phyloP scores from a whole-genome alignment of 53 echinoderm and acorn worm species.

The Antedon mediterranea region DNA sequence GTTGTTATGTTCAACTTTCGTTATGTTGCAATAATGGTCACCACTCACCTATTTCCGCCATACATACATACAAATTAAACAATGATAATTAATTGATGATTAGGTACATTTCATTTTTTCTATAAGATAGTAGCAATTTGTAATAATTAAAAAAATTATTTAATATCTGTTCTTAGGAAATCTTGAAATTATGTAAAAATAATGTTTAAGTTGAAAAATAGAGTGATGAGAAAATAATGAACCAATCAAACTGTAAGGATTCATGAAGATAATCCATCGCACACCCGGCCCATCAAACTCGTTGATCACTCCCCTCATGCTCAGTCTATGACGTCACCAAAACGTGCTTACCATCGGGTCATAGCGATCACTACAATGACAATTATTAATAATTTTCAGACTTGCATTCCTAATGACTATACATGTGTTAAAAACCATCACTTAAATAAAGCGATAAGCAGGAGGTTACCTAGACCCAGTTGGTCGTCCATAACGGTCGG shows the following conservation, averaged over 20 bases:
- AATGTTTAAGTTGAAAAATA: too few species aligned
- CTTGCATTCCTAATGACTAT: background rate
- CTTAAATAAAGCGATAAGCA: background rate
- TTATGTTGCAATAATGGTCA: too few species aligned
- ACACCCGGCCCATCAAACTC: background rate
- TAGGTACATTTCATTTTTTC: too few species aligned
- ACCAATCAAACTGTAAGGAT: background rate
- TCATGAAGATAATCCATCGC: background rate
- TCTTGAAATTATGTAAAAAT: too few species aligned
- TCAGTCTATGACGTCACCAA: background rate
- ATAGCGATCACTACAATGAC: background rate
- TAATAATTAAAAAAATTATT: too few species aligned
- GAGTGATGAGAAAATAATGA: background rate
- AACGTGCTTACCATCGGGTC: background rate
- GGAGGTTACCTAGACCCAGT: background rate
- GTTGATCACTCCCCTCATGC: background rate
- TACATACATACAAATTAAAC: too few species aligned
- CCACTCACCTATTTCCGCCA: too few species aligned
- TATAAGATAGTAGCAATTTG: too few species aligned
- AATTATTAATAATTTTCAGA: background rate
- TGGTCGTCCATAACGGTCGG: background rate
- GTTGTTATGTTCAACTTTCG: too few species aligned
- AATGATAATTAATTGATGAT: too few species aligned
- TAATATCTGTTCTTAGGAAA: too few species aligned
- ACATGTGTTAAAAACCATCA: background rate